Percentiles rank a stretch among this genome's conserved stretches.
These are phyloP conservation scores for Tigriopus californicus DNA, from an alignment of 2,888 invertebrate species.

Conservation along the genomic window DNA sequence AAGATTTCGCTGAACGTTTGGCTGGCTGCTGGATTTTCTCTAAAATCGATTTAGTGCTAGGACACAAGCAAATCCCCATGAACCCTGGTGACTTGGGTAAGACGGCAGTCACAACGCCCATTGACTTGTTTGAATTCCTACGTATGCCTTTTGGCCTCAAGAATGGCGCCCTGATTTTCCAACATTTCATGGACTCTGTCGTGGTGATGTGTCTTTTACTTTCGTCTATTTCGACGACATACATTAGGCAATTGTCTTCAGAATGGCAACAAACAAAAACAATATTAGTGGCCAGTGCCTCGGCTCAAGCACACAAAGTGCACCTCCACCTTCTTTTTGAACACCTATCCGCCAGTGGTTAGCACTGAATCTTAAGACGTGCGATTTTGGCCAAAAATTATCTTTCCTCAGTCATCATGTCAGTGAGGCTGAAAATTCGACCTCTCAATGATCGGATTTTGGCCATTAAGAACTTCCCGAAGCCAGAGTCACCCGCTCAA, in stretches of 20 bases:
- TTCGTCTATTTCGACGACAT: constrained; percentile 16
- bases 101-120: constrained; percentile 15
- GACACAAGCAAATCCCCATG: constrained; percentile 14
- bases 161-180: constrained; percentile 13
- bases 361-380: no score
- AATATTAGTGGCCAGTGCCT: not conserved
- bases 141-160: constrained; percentile 14
- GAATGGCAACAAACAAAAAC: no score
- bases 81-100: not conserved
- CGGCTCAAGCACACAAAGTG: not conserved
- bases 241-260: no score
- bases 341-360: no score
- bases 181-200: constrained; percentile 3
- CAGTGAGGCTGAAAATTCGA: no score
- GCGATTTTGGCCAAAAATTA: constrained; percentile 2
- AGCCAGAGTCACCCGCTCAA: no score
- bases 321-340: not conserved
- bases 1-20: constrained; percentile 16
- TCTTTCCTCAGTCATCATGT: not conserved
- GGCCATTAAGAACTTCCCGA: no score
- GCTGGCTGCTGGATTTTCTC: constrained; percentile 10
- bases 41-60: constrained; percentile 16
- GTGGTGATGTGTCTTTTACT: not conserved
- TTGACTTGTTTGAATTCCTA: constrained; percentile 7
- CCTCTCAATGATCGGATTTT: no score